Evolutionary conservation across 2,888 invertebrate genomes (phyloP).

Genomic region (Corbicula japonica): DNA sequence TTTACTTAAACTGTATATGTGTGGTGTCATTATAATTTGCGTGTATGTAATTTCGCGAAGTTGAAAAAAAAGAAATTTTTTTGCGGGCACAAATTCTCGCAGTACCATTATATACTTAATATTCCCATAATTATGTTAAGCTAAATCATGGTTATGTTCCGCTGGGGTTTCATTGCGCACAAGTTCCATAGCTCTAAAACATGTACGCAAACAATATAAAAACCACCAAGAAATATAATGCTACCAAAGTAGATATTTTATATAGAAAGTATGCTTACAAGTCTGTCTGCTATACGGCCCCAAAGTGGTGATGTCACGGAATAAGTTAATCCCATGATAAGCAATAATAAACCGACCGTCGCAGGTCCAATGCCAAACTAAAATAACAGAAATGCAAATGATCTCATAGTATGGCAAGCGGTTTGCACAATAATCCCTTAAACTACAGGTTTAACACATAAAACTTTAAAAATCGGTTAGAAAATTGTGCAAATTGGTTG

Average conservation of each 20-base stretch:
- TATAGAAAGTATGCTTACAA: constrained; percentile 70
- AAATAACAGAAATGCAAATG: no score
- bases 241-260: not conserved
- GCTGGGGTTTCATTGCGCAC: not conserved
- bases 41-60: no score
- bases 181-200: not conserved
- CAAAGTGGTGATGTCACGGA: constrained; percentile 80
- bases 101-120: not conserved
- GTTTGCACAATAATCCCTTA: no score
- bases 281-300: constrained; percentile 78
- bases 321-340: constrained; percentile 81
- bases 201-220: not conserved
- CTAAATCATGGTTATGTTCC: not conserved
- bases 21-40: no score
- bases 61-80: no score
- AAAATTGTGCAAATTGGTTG: no score
- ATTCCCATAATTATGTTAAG: not conserved
- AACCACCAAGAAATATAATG: not conserved
- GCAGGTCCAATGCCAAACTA: constrained; percentile 77
- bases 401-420: no score
- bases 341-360: constrained; percentile 78
- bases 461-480: no score
- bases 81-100: not conserved
- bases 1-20: no score
- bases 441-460: no score